Percentiles rank a stretch among this genome's conserved stretches.
These are phyloP conservation scores for Miichthys miiuy DNA, from an alignment of 2,797 vertebrate genomes.

Conservation along the genomic window DNA sequence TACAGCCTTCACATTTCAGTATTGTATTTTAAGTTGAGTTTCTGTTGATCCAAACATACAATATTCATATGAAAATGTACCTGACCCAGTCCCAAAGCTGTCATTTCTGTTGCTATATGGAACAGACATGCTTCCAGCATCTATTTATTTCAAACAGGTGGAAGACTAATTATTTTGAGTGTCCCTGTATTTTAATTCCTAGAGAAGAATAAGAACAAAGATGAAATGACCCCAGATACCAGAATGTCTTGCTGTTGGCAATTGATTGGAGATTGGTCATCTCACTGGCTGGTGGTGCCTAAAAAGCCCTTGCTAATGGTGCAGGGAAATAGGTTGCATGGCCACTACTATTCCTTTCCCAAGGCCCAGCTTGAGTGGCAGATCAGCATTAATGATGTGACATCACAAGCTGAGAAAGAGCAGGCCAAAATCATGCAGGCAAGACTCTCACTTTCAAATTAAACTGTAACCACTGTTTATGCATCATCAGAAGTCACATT, in stretches of 20 bases:
- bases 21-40: not conserved
- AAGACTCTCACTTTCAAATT: conserved; percentile 32
- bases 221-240: not conserved
- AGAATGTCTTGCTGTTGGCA: conserved; percentile 35
- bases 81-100: no score
- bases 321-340: conserved; percentile 70
- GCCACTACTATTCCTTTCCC: conserved; percentile 76
- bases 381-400: conserved; percentile 68
- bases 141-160: not conserved
- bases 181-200: not conserved
- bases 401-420: conserved; percentile 67
- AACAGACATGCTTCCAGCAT: no score
- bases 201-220: conserved; percentile 42
- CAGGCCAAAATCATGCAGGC: conserved; percentile 80
- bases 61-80: no score
- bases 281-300: conserved; percentile 49
- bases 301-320: conserved; percentile 54
- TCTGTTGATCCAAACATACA: not conserved
- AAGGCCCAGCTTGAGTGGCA: conserved; percentile 81
- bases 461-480: not conserved
- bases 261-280: conserved; percentile 19
- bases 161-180: not conserved
- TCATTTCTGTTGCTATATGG: no score
- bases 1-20: conserved; percentile 2
- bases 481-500: not conserved